Base-by-base conservation (phyloP, 2,113 vertebrate species). In the Ancistrus triradiatus region DNA sequence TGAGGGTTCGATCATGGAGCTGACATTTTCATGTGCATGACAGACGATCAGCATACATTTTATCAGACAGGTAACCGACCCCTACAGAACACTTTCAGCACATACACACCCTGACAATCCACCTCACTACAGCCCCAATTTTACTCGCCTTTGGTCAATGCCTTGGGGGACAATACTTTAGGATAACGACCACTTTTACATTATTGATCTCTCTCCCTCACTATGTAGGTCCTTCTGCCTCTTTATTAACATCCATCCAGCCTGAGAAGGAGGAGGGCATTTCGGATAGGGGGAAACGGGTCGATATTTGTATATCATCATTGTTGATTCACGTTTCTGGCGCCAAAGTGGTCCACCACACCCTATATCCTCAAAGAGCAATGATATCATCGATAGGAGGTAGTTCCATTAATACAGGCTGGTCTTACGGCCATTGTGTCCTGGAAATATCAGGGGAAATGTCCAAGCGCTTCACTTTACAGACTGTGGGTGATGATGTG, bases 121-220 rank as follows among this genome's bases (percentile, higher is more conserved):
- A 53, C 55, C 70, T 49, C 28, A 31, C 28, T 59, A 57, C 53
- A 71, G 57, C 14, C 22, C 43, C 59, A 56, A 63, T 68, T 50
- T 52, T 35, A 15, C 49, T 68, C 27, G 9, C 28, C 59, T 75
- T 64, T 63, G 59, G 73, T 70, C 71, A 64, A 52, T 44, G 65
- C 82, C 77, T 77, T 68, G 64, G 81, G 81, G 84, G 74, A 75
- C 83, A 70, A 84, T 85, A 86, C 83, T 84, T 84, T 75, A 85
- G 82, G 79, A 83, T 88, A 84, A 86, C 79, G 84, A 84, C 80
- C 78, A 80, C 83, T 85, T 83, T 74, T 84, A 76, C 83, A 83
- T 83, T 84, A 86, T 86, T 85, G 86, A 85, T 86, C 78, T 66
- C 33, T 58, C 51, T 53, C 74, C 68, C n/a, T 52, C 35, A 52